These are phyloP conservation scores for Rhynchophorus ferrugineus DNA, from an alignment of 1,140 invertebrate genomes.

Conservation along the genomic window DNA sequence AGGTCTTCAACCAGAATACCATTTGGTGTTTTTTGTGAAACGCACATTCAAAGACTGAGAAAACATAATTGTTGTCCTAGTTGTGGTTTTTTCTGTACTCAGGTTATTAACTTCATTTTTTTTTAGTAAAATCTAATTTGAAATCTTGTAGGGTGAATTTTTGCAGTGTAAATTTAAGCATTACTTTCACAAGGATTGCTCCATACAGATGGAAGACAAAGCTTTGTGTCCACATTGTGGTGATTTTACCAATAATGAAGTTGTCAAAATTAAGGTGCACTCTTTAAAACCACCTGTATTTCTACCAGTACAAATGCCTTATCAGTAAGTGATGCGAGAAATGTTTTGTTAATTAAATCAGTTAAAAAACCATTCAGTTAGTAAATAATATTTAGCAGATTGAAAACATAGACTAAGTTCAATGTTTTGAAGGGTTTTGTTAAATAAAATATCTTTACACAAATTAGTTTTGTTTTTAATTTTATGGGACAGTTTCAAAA, in stretches of 20 bases:
- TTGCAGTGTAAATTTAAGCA: slow-evolving; percentile 58
- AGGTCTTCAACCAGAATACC: slow-evolving; percentile 73
- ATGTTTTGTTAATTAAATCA: slow-evolving; percentile 9
- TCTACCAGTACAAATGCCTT: slow-evolving; percentile 46
- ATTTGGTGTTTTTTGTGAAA: slow-evolving; percentile 75
- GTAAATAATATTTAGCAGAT: too few species aligned
- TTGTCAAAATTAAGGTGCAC: slow-evolving; percentile 54
- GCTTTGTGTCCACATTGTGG: slow-evolving; percentile 65
- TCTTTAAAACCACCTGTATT: slow-evolving; percentile 51
- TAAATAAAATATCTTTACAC: too few species aligned
- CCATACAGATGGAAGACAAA: slow-evolving; percentile 39
- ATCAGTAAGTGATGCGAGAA: slow-evolving; percentile 38
- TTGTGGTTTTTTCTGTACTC: slow-evolving; percentile 86
- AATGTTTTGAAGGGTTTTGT: too few species aligned
- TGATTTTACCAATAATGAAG: slow-evolving; percentile 44
- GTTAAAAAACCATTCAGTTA: too few species aligned
- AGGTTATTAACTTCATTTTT: slow-evolving; percentile 45
- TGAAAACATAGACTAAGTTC: too few species aligned
- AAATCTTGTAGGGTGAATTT: slow-evolving; percentile 52
- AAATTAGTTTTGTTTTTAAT: too few species aligned
- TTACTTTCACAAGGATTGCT: slow-evolving; percentile 62
- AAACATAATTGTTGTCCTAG: slow-evolving; percentile 84
- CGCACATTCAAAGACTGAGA: slow-evolving; percentile 67
- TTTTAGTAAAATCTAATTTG: too few species aligned
- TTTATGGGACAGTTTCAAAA: too few species aligned